phyloP scores from a whole-genome alignment of 2,888 invertebrate genomes.

The Thereva nobilitata region DNA sequence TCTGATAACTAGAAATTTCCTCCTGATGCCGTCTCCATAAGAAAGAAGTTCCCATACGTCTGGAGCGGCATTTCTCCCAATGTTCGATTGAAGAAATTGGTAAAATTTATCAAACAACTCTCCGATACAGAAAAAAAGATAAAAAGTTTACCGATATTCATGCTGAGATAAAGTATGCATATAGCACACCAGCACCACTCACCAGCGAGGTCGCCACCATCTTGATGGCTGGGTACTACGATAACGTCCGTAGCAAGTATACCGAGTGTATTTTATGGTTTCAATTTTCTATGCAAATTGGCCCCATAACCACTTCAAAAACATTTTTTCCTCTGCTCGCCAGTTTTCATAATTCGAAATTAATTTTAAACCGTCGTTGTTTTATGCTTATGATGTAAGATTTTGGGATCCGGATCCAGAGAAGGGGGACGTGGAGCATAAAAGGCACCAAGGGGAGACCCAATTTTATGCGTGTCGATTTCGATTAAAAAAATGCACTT shows the following conservation, averaged over 20 bases:
- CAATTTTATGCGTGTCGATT: too few relatives aligned
- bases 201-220: conserved; percentile 24
- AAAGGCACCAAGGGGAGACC: too few relatives aligned
- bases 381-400: conserved; percentile 28
- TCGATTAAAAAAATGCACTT: too few relatives aligned
- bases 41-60: too few relatives aligned
- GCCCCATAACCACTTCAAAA: conserved; percentile 15
- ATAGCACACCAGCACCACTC: not conserved
- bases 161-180: conserved; percentile 23
- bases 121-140: too few relatives aligned
- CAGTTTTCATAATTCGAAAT: conserved; percentile 35
- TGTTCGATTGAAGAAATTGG: too few relatives aligned
- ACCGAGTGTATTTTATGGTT: conserved; percentile 34
- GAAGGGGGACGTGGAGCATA: too few relatives aligned
- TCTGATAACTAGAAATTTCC: not conserved
- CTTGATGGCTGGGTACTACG: conserved; percentile 10
- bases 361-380: conserved; percentile 30
- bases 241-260: conserved; percentile 20
- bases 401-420: not conserved
- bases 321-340: conserved; percentile 16
- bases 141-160: conserved; percentile 11
- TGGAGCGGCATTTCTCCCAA: too few relatives aligned
- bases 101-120: too few relatives aligned
- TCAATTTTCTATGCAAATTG: conserved; percentile 37
- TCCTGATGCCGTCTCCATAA: too few relatives aligned